Percentiles rank a stretch among this genome's conserved stretches.
These are phyloP conservation scores for Panurus biarmicus DNA, from an alignment of 2,113 vertebrate species.

Conservation along the genomic window DNA sequence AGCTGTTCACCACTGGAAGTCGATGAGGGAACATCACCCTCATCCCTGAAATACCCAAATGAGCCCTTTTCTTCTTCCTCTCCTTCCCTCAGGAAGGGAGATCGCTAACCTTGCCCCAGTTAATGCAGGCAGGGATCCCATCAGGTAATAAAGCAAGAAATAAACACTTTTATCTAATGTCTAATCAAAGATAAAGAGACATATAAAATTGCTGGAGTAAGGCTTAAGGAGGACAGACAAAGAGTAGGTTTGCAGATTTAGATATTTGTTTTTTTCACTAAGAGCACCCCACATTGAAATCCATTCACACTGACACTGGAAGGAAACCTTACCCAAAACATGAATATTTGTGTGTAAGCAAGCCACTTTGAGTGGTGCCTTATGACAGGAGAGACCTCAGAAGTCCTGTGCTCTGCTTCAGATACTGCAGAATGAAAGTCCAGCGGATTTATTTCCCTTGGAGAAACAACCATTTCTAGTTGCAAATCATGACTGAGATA, in stretches of 20 bases:
- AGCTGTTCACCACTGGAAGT: neutral
- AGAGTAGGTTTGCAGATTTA: neutral
- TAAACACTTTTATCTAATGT: neutral
- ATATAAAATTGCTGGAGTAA: neutral
- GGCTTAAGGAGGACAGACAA: neutral
- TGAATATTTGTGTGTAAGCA: neutral
- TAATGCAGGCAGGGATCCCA: neutral
- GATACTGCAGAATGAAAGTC: neutral
- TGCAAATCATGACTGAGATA: neutral
- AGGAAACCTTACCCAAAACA: neutral
- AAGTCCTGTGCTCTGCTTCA: neutral
- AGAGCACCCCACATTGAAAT: neutral
- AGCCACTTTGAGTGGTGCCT: neutral
- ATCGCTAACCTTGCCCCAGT: neutral
- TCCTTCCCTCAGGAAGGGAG: neutral
- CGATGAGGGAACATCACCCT: neutral
- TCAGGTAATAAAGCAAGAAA: neutral
- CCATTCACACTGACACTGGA: neutral
- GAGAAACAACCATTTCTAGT: neutral
- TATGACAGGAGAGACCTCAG: neutral
- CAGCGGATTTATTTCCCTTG: neutral
- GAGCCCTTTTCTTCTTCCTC: neutral
- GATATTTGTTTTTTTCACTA: neutral
- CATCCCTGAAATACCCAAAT: neutral
- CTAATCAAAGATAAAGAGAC: neutral